Percentiles rank a stretch among this genome's conserved stretches.
These are phyloP conservation scores for Malurus alboscapulatus DNA, from an alignment of 2,113 vertebrate species.

Conservation along the genomic window DNA sequence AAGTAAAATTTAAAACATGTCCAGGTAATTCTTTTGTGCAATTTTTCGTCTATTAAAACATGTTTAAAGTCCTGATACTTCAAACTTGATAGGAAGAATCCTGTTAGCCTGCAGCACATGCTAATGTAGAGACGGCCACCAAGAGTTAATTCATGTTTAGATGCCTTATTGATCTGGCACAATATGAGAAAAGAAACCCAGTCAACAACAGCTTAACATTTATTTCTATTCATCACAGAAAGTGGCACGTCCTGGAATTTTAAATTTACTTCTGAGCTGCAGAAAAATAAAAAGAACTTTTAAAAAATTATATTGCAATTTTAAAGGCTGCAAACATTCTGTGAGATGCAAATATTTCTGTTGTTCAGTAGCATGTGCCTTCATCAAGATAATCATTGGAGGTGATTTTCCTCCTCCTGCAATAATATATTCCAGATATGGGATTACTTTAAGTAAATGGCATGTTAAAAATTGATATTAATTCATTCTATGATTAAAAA, in stretches of 20 bases:
- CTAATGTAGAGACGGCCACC: not conserved
- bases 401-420: not conserved
- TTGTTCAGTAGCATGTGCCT: not conserved
- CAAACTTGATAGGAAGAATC: not conserved
- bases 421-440: not conserved
- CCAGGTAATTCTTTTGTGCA: not conserved
- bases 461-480: not conserved
- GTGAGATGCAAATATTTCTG: not conserved
- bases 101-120: not conserved
- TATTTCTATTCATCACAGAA: not conserved
- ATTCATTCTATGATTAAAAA: not conserved
- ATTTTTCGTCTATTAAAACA: not conserved
- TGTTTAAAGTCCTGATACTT: not conserved
- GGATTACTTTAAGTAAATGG: not conserved
- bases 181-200: not conserved
- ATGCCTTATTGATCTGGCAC: not conserved
- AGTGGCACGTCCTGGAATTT: not conserved
- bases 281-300: not conserved
- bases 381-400: not conserved
- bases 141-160: not conserved
- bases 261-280: not conserved
- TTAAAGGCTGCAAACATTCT: not conserved
- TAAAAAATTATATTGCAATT: not conserved
- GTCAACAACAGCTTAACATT: not conserved
- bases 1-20: not conserved